Conservation (phyloP, 2,797 vertebrate species). For the Cossypha caffra region DNA sequence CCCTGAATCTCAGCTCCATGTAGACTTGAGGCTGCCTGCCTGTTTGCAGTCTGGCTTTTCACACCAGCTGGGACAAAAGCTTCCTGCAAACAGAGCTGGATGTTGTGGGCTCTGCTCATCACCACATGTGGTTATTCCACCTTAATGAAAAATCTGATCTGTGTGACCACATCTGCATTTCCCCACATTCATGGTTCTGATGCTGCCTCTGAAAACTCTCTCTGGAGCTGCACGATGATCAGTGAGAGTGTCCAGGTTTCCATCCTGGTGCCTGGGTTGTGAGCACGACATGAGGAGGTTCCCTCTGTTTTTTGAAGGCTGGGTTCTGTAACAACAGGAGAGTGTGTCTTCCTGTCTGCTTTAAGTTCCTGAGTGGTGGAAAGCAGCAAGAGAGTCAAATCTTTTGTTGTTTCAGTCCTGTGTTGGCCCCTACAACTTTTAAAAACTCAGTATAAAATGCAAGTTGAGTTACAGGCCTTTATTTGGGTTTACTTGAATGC, state of each 20-base stretch:
- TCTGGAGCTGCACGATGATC: background rate
- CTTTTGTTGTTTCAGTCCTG: slow-evolving; percentile 10
- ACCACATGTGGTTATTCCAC: background rate
- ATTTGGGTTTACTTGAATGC: slow-evolving; percentile 57
- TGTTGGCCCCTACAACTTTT: slow-evolving; percentile 12
- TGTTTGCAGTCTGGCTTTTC: background rate
- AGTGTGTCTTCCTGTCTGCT: background rate
- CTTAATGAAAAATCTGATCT: background rate
- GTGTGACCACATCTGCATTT: background rate
- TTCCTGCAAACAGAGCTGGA: background rate
- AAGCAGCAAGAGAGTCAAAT: background rate
- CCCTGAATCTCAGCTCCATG: background rate
- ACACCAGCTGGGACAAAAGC: background rate
- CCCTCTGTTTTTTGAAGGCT: background rate
- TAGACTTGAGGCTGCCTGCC: background rate
- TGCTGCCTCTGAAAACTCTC: background rate
- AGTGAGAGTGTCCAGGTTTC: background rate
- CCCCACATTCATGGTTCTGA: background rate
- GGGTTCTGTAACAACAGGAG: background rate
- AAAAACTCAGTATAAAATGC: slow-evolving; percentile 5
- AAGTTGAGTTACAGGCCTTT: slow-evolving; percentile 40
- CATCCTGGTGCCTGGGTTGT: background rate
- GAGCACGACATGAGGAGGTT: background rate
- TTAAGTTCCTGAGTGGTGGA: background rate
- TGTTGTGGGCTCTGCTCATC: background rate